Conservation (phyloP, 2,888 invertebrate genomes). For the Caenorhabditis panamensis region DNA sequence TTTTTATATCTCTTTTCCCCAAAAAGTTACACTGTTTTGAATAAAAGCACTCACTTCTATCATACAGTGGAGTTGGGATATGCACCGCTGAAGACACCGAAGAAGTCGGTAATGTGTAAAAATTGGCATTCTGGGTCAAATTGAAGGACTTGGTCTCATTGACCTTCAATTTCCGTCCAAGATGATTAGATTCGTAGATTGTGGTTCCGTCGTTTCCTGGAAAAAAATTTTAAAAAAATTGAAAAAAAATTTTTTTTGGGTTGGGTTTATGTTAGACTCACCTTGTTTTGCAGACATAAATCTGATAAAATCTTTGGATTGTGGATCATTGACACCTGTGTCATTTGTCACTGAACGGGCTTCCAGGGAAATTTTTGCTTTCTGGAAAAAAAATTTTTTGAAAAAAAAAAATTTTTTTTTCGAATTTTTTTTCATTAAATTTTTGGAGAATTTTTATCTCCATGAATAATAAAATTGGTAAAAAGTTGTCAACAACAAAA, state of each 20-base stretch:
- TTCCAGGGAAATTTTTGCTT: slow-evolving; percentile 79
- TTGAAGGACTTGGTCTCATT: slow-evolving; percentile 68
- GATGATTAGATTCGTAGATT: slow-evolving; percentile 69
- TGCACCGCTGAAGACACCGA: slow-evolving; percentile 82
- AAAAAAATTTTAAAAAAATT: neutral
- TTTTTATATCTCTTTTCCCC: no score
- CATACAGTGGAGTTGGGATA: slow-evolving; percentile 84
- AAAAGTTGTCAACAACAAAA: neutral
- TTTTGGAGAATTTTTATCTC: neutral
- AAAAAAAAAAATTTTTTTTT: no score
- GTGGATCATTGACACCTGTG: slow-evolving; percentile 73
- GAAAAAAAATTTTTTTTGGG: neutral
- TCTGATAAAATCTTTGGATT: slow-evolving; percentile 76
- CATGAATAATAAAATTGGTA: neutral
- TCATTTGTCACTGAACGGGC: slow-evolving; percentile 66
- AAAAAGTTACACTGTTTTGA: neutral
- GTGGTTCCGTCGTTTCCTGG: slow-evolving; percentile 67
- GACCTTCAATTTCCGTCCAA: slow-evolving; percentile 53
- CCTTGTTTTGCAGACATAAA: slow-evolving; percentile 73
- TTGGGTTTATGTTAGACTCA: neutral
- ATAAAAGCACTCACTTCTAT: slow-evolving; percentile 81
- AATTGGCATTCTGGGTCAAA: slow-evolving; percentile 77
- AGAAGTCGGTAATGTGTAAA: slow-evolving; percentile 77
- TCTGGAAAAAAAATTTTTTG: slow-evolving; percentile 70
- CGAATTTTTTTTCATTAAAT: no score